A percentile compares a stretch with the other conserved stretches of the same genome.
Evolutionary conservation across 2,888 invertebrate genomes (phyloP).

Genomic region (Andrena minutula): DNA sequence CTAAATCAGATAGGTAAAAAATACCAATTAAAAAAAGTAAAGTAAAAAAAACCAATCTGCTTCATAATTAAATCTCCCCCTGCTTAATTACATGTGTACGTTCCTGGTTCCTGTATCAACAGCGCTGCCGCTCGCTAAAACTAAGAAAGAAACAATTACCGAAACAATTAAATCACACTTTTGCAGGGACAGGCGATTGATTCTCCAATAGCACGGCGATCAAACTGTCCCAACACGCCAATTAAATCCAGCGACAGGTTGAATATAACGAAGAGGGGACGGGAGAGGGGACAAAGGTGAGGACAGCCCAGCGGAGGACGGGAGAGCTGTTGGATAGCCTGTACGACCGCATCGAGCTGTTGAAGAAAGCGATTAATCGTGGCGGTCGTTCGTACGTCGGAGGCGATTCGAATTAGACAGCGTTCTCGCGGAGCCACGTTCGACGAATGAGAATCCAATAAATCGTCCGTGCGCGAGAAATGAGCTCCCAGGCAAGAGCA

Average conservation of each 20-base stretch:
- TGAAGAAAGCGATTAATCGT: constrained; percentile 71
- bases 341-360: constrained; percentile 65
- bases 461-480: constrained; percentile 66
- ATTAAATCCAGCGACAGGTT: constrained; percentile 36
- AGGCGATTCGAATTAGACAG: constrained; percentile 69
- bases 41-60: too few relatives aligned
- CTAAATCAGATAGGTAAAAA: too few relatives aligned
- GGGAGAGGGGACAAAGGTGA: constrained; percentile 27
- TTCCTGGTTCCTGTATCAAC: not conserved
- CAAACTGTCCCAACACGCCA: constrained; percentile 41
- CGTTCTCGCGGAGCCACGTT: constrained; percentile 58
- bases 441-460: constrained; percentile 71
- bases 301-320: not conserved
- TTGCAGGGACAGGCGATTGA: constrained; percentile 10
- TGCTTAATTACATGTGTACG: not conserved
- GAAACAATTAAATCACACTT: constrained; percentile 14
- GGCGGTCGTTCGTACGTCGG: constrained; percentile 58
- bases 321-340: constrained; percentile 47
- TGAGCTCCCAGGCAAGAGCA: constrained; percentile 33
- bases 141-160: constrained; percentile 2
- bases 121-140: not conserved
- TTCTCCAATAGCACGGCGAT: constrained; percentile 13
- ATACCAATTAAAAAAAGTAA: too few relatives aligned
- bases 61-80: not conserved
- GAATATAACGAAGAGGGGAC: constrained; percentile 35